Evolutionary conservation across 1,140 invertebrate species (phyloP).

Genomic region (Procambarus virginalis): DNA sequence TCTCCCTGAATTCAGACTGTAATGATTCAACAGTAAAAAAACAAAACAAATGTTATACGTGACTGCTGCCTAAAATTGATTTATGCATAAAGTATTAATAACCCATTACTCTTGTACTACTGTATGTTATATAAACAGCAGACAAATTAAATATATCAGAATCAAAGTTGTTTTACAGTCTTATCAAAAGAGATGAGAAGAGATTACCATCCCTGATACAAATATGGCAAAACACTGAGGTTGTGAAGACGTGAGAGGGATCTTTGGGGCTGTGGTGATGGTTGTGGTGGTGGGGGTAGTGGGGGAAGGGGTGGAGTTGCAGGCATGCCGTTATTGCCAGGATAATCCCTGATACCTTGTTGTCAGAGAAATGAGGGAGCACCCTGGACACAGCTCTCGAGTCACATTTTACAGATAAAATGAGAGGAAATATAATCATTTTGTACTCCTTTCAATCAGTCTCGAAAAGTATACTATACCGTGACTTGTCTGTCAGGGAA

Average conservation of each 20-base stretch:
- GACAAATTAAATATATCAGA: slow-evolving; percentile 50
- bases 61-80: slow-evolving; percentile 56
- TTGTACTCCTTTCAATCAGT: slow-evolving; percentile 64
- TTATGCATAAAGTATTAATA: slow-evolving; percentile 55
- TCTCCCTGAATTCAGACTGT: slow-evolving; percentile 63
- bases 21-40: slow-evolving; percentile 52
- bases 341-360: slow-evolving; percentile 63
- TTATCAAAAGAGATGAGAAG: slow-evolving; percentile 59
- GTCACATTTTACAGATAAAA: slow-evolving; percentile 56
- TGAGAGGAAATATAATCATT: slow-evolving; percentile 31
- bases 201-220: slow-evolving; percentile 68
- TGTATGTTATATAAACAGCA: slow-evolving; percentile 62
- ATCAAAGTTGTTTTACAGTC: slow-evolving; percentile 60
- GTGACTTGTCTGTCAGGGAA: slow-evolving; percentile 50
- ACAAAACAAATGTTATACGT: slow-evolving; percentile 48
- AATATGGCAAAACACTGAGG: slow-evolving; percentile 63
- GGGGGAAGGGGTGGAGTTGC: background rate
- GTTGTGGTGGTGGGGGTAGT: slow-evolving; percentile 24
- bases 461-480: slow-evolving; percentile 56
- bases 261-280: slow-evolving; percentile 53
- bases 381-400: slow-evolving; percentile 61
- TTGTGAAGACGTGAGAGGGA: slow-evolving; percentile 60
- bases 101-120: slow-evolving; percentile 63
- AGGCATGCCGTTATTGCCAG: slow-evolving; percentile 62
- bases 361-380: slow-evolving; percentile 56